A percentile compares a stretch with the other conserved stretches of the same genome.
These are phyloP conservation scores for Xerus rutilus DNA, from an alignment of 2,797 vertebrate genomes.

Conservation along the genomic window DNA sequence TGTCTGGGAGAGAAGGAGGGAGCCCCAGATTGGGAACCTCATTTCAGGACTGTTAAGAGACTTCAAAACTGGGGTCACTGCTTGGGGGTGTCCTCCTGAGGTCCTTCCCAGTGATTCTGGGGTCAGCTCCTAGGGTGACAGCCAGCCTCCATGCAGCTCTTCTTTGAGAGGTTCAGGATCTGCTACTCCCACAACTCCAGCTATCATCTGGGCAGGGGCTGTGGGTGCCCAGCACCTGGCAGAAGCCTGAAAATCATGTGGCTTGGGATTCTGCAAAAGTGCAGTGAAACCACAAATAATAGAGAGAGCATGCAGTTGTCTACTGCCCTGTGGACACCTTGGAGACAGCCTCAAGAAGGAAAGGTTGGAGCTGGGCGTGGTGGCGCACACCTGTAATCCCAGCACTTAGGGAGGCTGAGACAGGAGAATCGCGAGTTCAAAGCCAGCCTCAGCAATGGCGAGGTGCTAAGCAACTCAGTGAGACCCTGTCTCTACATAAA, in stretches of 20 bases:
- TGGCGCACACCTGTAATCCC: no score
- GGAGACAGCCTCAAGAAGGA: not conserved
- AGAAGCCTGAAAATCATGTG: conserved; percentile 8
- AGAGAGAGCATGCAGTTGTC: not conserved
- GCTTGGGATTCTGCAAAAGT: conserved; percentile 13
- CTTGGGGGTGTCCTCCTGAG: not conserved
- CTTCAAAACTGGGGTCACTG: not conserved
- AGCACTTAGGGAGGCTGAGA: no score
- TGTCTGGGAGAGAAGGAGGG: not conserved
- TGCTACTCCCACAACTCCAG: not conserved
- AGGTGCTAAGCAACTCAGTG: no score
- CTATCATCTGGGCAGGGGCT: conserved; percentile 40
- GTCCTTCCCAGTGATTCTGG: not conserved
- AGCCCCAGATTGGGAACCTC: not conserved
- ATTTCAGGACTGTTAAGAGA: not conserved
- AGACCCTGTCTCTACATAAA: no score
- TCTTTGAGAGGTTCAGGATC: not conserved
- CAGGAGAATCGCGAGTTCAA: no score
- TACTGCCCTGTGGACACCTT: not conserved
- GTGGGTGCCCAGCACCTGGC: not conserved
- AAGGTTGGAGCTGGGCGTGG: not conserved
- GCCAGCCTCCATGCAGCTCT: not conserved
- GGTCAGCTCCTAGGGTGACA: not conserved
- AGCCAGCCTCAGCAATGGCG: no score
- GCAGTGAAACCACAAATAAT: conserved; percentile 24